Conservation (phyloP, 2,797 vertebrate genomes). For the Salmo trutta region DNA sequence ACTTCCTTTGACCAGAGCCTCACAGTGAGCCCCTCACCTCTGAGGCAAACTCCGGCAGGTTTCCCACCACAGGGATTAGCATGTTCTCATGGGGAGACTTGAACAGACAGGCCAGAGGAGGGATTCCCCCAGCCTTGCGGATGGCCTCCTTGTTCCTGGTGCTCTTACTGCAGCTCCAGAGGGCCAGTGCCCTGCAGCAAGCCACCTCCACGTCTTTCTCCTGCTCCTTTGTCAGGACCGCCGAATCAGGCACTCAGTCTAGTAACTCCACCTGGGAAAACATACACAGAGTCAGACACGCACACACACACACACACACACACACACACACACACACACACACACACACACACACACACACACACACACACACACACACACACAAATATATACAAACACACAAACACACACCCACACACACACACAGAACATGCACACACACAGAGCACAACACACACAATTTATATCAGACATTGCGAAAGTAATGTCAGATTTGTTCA, state of each 20-base stretch:
- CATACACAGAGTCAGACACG: no score
- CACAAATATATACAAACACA: not conserved
- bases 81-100: slow-evolving; percentile 83
- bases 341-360: no score
- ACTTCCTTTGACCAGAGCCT: not conserved
- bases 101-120: slow-evolving; percentile 83
- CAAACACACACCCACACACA: not conserved
- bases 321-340: no score
- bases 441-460: not conserved
- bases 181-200: slow-evolving; percentile 87
- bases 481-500: not conserved
- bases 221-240: slow-evolving; percentile 59
- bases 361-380: no score
- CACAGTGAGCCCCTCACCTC: slow-evolving; percentile 72
- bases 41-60: slow-evolving; percentile 91
- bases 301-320: no score
- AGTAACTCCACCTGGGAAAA: slow-evolving; percentile 83
- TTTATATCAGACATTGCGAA: not conserved
- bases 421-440: no score
- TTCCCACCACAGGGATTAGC: slow-evolving; percentile 90
- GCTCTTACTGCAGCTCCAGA: slow-evolving; percentile 94
- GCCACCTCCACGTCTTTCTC: slow-evolving; percentile 83
- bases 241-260: slow-evolving; percentile 68
- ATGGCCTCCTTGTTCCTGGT: slow-evolving; percentile 88
- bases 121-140: slow-evolving; percentile 86